Evolutionary conservation across 2,888 invertebrate genomes (phyloP), one percentile per base, ranked within the genome.

Genomic region (Zygothrica quintamaculata): DNA sequence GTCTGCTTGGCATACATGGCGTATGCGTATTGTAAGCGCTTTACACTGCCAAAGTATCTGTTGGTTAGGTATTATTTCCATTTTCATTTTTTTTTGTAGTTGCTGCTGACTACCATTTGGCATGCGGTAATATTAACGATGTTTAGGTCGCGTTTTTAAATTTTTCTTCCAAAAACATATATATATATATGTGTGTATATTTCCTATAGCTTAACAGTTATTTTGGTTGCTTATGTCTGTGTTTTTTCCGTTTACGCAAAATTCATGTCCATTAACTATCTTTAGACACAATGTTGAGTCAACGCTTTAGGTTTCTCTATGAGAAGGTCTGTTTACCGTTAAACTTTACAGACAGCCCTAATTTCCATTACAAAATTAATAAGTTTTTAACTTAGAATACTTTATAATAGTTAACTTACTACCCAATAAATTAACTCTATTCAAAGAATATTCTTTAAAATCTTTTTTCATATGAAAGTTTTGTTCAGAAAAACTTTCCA

Each of bases 171-270:
- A 39, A 8, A 29, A 16, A 29, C 8, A n/a, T 25, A 11, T 9
- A 47, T 11, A 9, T 26, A 26, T 8, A 29, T 29, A 29, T n/a
- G 9, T 29, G n/a, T n/a, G 9, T 5, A 42, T 51, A 34, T 65
- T 51, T 26, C 51, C 42, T 57, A 33, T 33, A 61, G 51, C 37
- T 66, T 59, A 44, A 58, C 33, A 11, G 43, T 72, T 67, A 61
- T 57, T 65, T 26, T 36, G 39, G 34, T 52, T 56, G 59, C 53
- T 67, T 69, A 67, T 80, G 62, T 43, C 43, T 60, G 34, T 77
- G 77, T 77, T 77, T 80, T 77, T 77, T 77, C 81, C 77, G 81
- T 46, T 76, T 26, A 6, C 9, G 34, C 8, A 31, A 16, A 31
- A n/a, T n/a, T n/a, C n/a, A 11, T n/a, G n/a, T n/a, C n/a, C n/a